Evolutionary conservation across 2,888 invertebrate genomes (phyloP), one percentile per base, ranked within the genome.

Genomic region (Melolontha melolontha): DNA sequence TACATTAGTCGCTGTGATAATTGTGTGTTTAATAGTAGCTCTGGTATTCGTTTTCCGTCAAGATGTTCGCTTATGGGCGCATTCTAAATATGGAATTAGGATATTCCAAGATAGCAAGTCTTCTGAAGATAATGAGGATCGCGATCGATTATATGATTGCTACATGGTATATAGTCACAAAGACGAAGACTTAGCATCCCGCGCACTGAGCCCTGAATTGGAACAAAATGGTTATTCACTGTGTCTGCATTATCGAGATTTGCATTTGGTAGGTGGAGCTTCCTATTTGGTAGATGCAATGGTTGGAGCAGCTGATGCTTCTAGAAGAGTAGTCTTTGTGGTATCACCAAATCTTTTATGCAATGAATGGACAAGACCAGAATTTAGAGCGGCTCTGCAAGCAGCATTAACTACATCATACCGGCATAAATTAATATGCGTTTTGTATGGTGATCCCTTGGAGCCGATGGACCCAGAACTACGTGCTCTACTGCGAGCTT

Each of bases 81-180:
- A 92, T 84, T 89, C 92, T 12, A 89, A 87, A 74, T 95, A 92
- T 81, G 93, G 93, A 42, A 86, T 93, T 57, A 86, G 93, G 76
- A 85, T 93, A 75, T 91, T 92, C 80, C 90, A 89, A 81, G 88
- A 88, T 69, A 84, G 85, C 69, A 82, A 86, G 50, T 84, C 85
- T 75, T 85, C 86, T 71, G 86, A 87, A 76, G 86, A 76, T 50
- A 74, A 70, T 65, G 81, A 82, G 65, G 83, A 83, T 70, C 76
- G 80, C 8, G 83, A 88, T 84, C 84, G 89, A 80, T 82, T 89
- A 77, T 88, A 92, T 86, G 89, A 96, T 82, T 94, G 94, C 68
- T 96, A 95, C 85, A 89, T 96, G 80, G 90, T 94, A 71, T 96
- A 95, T 85, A 92, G 92, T 82, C 89, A 90, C 75, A 88, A 91